Evolutionary conservation across 2,888 invertebrate species (phyloP), one percentile per base, ranked within the genome.

Genomic region (Dermolepida albohirtum): DNA sequence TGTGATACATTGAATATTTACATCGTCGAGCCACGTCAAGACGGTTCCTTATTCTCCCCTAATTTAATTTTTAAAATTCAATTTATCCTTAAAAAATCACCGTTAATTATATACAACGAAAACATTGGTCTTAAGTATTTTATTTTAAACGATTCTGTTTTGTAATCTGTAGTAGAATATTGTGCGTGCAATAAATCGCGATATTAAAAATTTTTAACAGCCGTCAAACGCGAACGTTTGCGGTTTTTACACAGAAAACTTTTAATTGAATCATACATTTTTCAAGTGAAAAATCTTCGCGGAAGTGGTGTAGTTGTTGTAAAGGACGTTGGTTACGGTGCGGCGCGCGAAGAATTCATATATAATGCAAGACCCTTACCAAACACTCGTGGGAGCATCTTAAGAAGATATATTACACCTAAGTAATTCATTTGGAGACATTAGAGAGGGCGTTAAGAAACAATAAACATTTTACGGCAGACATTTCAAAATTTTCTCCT

Each of bases 391-490:
- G 54, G 59, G 54, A 54, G 67, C 63, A 67, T 72, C 77, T 77
- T 76, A 75, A 76, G 73, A 74, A 77, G 77, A 78, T 78, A 77
- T 77, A 79, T 78, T 76, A 74, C 78, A 79, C 79, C 79, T 79
- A 76, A 76, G 75, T 79, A 79, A 79, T 80, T 80, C 78, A 79
- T 80, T 78, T 77, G 72, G 74, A 68, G 74, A 79, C 80, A 80
- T 80, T 81, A 80, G 79, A 78, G 71, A 76, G 70, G 77, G 77
- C 76, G 66, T 79, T 80, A 79, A 80, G 78, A 80, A 79, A 79
- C 79, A 78, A 77, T 80, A 80, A 81, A 80, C 79, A 80, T 79
- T 80, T 78, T 79, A 79, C 78, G 76, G 75, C 75, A 72, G 52
- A 51, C 50, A 43, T 64, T 64, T 43, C 52, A 43, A 64, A 43